Evolutionary conservation across 1,140 invertebrate species (phyloP).

Genomic region (Chlorops oryzae): DNA sequence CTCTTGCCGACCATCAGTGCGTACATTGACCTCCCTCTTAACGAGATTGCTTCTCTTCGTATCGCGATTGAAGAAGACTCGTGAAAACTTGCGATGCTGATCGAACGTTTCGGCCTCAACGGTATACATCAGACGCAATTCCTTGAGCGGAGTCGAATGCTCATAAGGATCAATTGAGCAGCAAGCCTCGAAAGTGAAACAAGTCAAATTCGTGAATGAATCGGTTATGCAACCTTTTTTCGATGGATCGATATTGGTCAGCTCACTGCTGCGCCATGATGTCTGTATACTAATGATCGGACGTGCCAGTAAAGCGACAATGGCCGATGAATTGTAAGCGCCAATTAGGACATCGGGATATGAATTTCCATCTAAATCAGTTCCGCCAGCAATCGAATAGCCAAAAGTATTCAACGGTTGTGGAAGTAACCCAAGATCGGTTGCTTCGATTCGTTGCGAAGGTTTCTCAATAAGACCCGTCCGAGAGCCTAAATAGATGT

Average conservation of each 20-base stretch:
- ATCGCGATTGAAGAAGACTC: constrained; percentile 65
- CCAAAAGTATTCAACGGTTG: constrained; percentile 69
- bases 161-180: constrained; percentile 68
- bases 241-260: constrained; percentile 75
- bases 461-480: constrained; percentile 67
- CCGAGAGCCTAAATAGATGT: constrained; percentile 77
- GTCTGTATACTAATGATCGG: constrained; percentile 83
- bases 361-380: constrained; percentile 85
- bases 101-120: constrained; percentile 80
- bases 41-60: constrained; percentile 55
- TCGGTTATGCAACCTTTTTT: constrained; percentile 64
- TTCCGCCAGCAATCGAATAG: constrained; percentile 79
- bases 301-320: constrained; percentile 64
- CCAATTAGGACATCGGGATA: constrained; percentile 89
- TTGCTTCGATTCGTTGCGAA: constrained; percentile 57
- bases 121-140: constrained; percentile 61
- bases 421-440: constrained; percentile 39
- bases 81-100: constrained; percentile 70
- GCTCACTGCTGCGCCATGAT: constrained; percentile 52
- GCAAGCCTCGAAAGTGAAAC: constrained; percentile 83
- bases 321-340: constrained; percentile 57
- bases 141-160: constrained; percentile 51
- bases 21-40: constrained; percentile 54
- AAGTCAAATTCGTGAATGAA: constrained; percentile 62
- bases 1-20: constrained; percentile 51